phyloP scores from a whole-genome alignment of 2,888 invertebrate genomes.

The Habrosyne pyritoides region DNA sequence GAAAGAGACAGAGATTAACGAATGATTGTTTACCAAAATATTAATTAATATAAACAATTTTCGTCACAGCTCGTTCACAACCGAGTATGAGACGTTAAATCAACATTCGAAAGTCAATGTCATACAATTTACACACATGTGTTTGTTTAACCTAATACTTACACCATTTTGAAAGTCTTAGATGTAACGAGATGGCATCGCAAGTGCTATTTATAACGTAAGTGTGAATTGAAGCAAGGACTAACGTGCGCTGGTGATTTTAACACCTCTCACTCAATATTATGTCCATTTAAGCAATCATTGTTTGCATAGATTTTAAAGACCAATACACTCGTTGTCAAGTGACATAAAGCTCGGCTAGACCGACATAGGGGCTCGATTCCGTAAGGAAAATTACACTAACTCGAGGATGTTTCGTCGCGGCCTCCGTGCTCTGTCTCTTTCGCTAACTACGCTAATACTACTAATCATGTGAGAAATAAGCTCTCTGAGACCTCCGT shows the following conservation, averaged over 20 bases:
- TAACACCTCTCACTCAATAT: neutral
- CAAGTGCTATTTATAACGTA: constrained; percentile 2
- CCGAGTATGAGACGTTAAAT: neutral
- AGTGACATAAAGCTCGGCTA: no score
- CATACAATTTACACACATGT: constrained; percentile 6
- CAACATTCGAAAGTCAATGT: constrained; percentile 14
- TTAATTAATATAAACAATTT: neutral
- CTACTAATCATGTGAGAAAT: no score
- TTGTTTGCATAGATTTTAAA: no score
- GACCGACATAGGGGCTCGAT: no score
- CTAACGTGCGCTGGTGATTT: neutral
- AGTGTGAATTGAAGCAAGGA: neutral
- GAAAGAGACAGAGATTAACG: no score
- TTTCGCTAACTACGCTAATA: no score
- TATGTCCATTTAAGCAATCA: neutral
- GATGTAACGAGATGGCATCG: constrained; percentile 5
- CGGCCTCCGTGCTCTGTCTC: no score
- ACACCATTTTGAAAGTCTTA: constrained; percentile 25
- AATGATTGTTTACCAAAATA: no score
- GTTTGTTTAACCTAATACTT: constrained; percentile 13
- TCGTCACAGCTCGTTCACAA: neutral
- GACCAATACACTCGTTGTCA: no score
- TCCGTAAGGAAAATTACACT: no score
- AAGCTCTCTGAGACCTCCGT: no score
- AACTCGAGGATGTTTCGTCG: no score